Base-by-base conservation (phyloP, 2,888 invertebrate species). In the Polyommatus iphigenia region DNA sequence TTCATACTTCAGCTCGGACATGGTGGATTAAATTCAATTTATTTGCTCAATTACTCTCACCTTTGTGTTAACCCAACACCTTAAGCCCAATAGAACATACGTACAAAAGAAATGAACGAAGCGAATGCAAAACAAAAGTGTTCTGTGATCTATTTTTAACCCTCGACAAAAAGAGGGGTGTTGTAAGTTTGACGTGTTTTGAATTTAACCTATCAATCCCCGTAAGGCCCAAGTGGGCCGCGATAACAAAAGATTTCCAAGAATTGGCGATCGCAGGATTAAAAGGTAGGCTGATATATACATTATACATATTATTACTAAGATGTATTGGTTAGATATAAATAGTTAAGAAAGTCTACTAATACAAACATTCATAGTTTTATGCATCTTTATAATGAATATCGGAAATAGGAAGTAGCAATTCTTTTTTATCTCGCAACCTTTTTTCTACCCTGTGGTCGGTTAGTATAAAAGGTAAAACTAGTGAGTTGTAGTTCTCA, bases 1-100 rank as follows among this genome's bases (percentile, higher is more conserved):
- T 81, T 79, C 80, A 80, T 79, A 79, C 78, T 78, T 78, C 80
- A 79, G 78, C 59, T 72, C 78, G 75, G 79, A 80, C 79, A 79
- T 77, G 81, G 78, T 77, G 72, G 77, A 41, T 76, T 59, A 62
- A 72, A 76, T 77, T 78, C 76, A 36, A 77, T 77, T 71, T 59
- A 57, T 72, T 72, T 71, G 62, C 73, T 50, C 78, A 79, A 77
- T 78, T 78, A 76, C 73, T 54, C 46, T 73, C 59, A 59, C 62
- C 62, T 73, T 77, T 32, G 57, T 76, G 46, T 72, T 62, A 75
- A 50, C 50, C 50, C 75, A 46, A 75, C 46, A 54, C 50, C 75
- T 75, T 54, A 50, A 20, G 67, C 20, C 59, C 62, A 77, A 75
- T 81, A 80, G 79, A 54, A 79, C 67, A 36, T 67, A 59, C 78